These are phyloP conservation scores for Ophion slaviceki DNA, from an alignment of 2,888 invertebrate genomes.

Conservation along the genomic window DNA sequence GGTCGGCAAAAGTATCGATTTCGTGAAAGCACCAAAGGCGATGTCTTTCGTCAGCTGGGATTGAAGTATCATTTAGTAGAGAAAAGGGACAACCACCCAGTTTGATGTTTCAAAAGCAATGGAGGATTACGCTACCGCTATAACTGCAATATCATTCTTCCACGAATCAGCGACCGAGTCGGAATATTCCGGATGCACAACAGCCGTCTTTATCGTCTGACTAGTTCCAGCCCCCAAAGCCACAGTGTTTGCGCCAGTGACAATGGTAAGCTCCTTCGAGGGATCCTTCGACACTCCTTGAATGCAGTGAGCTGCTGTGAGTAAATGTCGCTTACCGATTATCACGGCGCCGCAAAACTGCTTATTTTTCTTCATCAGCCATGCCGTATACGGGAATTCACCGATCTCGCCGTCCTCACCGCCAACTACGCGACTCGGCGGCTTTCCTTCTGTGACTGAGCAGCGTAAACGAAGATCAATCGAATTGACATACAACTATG, in stretches of 20 bases:
- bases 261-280: conserved; percentile 45
- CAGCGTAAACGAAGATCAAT: background rate
- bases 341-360: conserved; percentile 72
- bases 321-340: conserved; percentile 65
- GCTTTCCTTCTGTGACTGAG: conserved; percentile 28
- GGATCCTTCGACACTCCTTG: background rate
- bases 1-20: conserved; percentile 49
- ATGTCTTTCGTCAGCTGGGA: conserved; percentile 62
- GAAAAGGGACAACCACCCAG: background rate
- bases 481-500: background rate
- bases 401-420: conserved; percentile 64
- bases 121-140: conserved; percentile 45
- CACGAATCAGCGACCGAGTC: conserved; percentile 38
- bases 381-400: conserved; percentile 70
- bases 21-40: conserved; percentile 45
- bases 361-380: conserved; percentile 53
- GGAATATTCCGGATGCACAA: conserved; percentile 48
- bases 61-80: background rate
- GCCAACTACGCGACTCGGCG: conserved; percentile 65
- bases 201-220: conserved; percentile 51
- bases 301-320: conserved; percentile 72
- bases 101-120: background rate
- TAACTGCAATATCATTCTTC: conserved; percentile 66
- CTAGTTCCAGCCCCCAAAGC: conserved; percentile 40
- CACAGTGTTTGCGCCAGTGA: conserved; percentile 52